Percentiles rank a stretch among this genome's conserved stretches.
Evolutionary conservation across 2,113 vertebrate species (phyloP).

Genomic region (Microtus montanus): DNA sequence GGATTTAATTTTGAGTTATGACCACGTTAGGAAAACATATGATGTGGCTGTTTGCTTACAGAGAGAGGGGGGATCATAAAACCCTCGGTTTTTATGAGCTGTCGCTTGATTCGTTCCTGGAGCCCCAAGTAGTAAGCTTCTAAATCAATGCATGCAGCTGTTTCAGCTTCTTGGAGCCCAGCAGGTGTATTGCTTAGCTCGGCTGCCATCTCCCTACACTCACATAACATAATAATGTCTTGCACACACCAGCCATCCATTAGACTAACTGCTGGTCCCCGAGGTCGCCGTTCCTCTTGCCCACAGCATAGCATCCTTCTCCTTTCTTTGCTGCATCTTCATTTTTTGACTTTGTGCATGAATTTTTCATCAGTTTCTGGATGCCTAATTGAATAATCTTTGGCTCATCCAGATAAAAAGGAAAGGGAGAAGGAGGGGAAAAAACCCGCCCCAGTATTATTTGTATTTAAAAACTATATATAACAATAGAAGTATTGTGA

Average conservation of each 20-base stretch:
- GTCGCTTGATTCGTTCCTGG: constrained; percentile 98
- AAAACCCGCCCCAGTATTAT: constrained; percentile 84
- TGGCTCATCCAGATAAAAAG: constrained; percentile 78
- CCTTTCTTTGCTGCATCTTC: neutral
- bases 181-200: constrained; percentile 95
- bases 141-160: constrained; percentile 99
- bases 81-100: constrained; percentile 96
- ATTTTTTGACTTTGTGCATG: constrained; percentile 56
- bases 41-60: constrained; percentile 97
- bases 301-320: constrained; percentile 43
- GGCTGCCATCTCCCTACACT: constrained; percentile 93
- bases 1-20: constrained; percentile 94
- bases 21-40: constrained; percentile 95
- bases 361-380: constrained; percentile 86
- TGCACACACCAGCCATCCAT: constrained; percentile 96
- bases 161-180: constrained; percentile 94
- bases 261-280: constrained; percentile 92
- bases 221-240: constrained; percentile 98
- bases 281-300: constrained; percentile 55
- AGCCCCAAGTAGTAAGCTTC: constrained; percentile 91
- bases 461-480: constrained; percentile 80
- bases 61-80: constrained; percentile 92
- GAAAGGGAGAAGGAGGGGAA: constrained; percentile 47
- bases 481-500: constrained; percentile 91
- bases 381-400: constrained; percentile 87